phyloP scores from a whole-genome alignment of 2,888 invertebrate genomes.

The Campoplex capitator region DNA sequence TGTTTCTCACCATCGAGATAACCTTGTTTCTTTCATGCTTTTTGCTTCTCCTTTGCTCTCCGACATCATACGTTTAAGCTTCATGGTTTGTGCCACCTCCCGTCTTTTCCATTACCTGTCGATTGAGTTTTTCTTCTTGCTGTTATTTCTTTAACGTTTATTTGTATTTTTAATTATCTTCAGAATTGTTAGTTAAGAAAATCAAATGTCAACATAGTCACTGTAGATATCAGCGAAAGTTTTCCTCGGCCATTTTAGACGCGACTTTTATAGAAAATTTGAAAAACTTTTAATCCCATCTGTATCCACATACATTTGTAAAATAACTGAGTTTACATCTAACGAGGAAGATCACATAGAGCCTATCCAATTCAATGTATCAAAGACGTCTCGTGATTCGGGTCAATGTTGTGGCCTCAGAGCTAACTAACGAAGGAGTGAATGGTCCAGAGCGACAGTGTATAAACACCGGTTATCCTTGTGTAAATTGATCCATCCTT shows the following conservation, averaged over 20 bases:
- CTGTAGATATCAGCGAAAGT: neutral
- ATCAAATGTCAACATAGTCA: neutral
- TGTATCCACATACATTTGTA: neutral
- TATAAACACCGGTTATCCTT: constrained; percentile 77
- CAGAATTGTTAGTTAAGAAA: neutral
- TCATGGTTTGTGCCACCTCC: neutral
- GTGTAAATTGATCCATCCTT: constrained; percentile 68
- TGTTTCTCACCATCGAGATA: constrained; percentile 4
- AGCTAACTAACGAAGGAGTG: constrained; percentile 62
- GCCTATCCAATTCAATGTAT: neutral
- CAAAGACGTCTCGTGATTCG: constrained; percentile 70
- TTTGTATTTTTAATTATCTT: neutral
- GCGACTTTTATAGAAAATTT: neutral
- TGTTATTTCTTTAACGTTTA: neutral
- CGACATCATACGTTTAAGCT: constrained; percentile 1
- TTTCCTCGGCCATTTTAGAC: neutral
- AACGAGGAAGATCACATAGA: neutral
- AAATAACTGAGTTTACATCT: neutral
- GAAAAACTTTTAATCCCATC: neutral
- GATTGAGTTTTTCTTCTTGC: neutral
- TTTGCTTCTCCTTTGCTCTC: constrained; percentile 16
- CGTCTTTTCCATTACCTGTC: neutral
- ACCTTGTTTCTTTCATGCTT: constrained; percentile 26
- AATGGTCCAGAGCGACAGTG: constrained; percentile 64
- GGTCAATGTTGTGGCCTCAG: constrained; percentile 82